Evolutionary conservation across 2,113 vertebrate species (phyloP).

Genomic region (Zosterops lateralis): DNA sequence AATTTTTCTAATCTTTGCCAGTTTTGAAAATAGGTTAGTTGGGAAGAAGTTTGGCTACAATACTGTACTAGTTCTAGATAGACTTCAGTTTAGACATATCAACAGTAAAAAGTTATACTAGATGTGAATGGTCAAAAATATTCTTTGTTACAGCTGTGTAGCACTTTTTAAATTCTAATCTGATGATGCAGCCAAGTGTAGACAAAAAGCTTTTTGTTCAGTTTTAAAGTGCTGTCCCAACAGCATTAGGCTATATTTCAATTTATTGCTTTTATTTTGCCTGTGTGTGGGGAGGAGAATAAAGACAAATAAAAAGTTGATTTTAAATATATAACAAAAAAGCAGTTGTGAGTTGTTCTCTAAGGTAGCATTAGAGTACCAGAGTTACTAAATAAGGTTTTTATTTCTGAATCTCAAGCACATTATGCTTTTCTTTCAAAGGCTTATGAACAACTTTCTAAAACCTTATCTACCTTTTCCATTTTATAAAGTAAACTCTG

Average conservation of each 20-base stretch:
- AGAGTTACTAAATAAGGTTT: not conserved
- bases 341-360: not conserved
- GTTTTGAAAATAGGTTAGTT: not conserved
- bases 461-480: not conserved
- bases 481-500: not conserved
- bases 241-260: not conserved
- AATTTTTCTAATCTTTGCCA: not conserved
- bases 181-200: not conserved
- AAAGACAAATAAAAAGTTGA: not conserved
- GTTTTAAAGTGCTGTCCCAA: not conserved
- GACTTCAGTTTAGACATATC: not conserved
- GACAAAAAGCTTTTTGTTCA: not conserved
- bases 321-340: not conserved
- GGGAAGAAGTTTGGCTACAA: not conserved
- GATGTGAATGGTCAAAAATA: not conserved
- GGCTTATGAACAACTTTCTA: not conserved
- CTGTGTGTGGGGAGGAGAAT: not conserved
- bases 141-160: not conserved
- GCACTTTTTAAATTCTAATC: not conserved
- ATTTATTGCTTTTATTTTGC: not conserved
- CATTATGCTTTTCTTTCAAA: not conserved
- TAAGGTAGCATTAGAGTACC: not conserved
- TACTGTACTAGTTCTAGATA: not conserved
- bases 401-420: not conserved
- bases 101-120: not conserved